Percentiles rank a stretch among this genome's conserved stretches.
Conservation (phyloP, 2,113 vertebrate species). For the Forbesichthys papilliferus region DNA sequence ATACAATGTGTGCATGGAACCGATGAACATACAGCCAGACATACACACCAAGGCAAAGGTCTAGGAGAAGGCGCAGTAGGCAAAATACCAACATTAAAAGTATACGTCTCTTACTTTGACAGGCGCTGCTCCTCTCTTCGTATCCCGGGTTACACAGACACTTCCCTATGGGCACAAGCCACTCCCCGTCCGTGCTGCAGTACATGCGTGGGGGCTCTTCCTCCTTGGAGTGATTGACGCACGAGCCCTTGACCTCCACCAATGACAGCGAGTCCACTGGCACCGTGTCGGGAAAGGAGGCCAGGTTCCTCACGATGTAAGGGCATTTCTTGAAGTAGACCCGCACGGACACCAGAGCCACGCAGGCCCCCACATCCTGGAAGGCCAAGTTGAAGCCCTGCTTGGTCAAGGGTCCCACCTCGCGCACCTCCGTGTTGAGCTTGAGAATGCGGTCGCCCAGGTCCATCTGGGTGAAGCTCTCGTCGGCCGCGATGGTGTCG, state of each 20-base stretch:
- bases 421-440: constrained; percentile 94
- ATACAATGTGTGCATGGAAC: no score
- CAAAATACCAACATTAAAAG: background rate
- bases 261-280: constrained; percentile 96
- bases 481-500: constrained; percentile 97
- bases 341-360: constrained; percentile 80
- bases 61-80: background rate
- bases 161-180: constrained; percentile 98
- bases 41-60: background rate
- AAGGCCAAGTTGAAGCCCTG: constrained; percentile 98
- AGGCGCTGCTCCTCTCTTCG: constrained; percentile 88
- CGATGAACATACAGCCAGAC: no score
- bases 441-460: constrained; percentile 97
- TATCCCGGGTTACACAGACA: constrained; percentile 92
- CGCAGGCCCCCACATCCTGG: constrained; percentile 84
- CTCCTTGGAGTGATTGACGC: constrained; percentile 97
- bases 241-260: constrained; percentile 94
- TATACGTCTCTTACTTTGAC: constrained; percentile 86
- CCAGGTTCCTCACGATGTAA: constrained; percentile 91
- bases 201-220: constrained; percentile 97
- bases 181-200: constrained; percentile 98
- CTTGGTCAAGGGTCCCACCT: constrained; percentile 90
- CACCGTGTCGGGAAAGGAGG: constrained; percentile 94
- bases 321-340: constrained; percentile 99
- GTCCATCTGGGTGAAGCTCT: constrained; percentile 99